Conservation (phyloP, 2,113 vertebrate genomes). For the Lichenostomus cassidix region DNA sequence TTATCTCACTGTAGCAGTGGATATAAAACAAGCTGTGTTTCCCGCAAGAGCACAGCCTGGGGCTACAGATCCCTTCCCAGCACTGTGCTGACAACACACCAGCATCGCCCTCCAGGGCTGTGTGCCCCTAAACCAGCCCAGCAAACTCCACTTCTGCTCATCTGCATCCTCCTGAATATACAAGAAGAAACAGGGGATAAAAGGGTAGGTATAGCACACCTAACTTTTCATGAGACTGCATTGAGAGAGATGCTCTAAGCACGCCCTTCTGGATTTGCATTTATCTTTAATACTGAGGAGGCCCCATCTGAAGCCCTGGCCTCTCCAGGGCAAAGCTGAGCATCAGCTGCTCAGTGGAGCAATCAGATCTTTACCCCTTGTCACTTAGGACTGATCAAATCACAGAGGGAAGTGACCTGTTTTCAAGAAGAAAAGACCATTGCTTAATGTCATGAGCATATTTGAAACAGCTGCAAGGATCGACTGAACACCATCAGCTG, state of each 20-base stretch:
- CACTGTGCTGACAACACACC: background rate
- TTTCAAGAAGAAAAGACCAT: background rate
- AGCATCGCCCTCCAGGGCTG: background rate
- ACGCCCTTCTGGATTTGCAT: background rate
- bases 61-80: background rate
- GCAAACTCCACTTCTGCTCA: background rate
- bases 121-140: background rate
- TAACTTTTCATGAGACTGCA: background rate
- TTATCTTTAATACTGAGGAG: background rate
- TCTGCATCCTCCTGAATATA: background rate
- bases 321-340: background rate
- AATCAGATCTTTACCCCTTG: background rate
- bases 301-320: background rate
- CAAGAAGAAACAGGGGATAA: background rate
- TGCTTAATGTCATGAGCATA: background rate
- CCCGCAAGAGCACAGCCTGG: background rate
- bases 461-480: background rate
- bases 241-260: background rate
- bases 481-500: background rate
- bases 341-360: background rate
- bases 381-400: background rate
- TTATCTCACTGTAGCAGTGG: background rate
- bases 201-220: background rate
- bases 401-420: background rate
- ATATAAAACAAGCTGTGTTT: background rate